These are phyloP conservation scores for Drosophila kohkoa DNA, from an alignment of 1,140 invertebrate species.

Conservation along the genomic window DNA sequence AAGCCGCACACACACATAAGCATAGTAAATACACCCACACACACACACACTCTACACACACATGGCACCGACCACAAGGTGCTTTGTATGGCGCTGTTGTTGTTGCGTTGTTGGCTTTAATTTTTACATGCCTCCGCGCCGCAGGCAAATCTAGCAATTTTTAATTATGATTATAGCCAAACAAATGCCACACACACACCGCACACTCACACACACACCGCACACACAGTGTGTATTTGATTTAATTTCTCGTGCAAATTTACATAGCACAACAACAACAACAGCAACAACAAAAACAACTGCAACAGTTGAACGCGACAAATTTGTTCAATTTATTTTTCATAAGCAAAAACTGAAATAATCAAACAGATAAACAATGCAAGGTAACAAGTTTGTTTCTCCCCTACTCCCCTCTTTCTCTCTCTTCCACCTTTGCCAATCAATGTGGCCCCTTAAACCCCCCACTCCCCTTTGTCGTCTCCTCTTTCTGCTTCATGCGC, in stretches of 20 bases:
- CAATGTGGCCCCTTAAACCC: neutral
- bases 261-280: constrained; percentile 20
- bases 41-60: constrained; percentile 1
- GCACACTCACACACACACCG: constrained; percentile 6
- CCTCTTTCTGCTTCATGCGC: neutral
- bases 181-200: constrained; percentile 48
- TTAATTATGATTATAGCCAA: constrained; percentile 74
- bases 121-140: constrained; percentile 41
- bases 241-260: constrained; percentile 56
- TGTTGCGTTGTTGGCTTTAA: constrained; percentile 55
- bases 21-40: constrained; percentile 12
- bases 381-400: constrained; percentile 1
- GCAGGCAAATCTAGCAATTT: constrained; percentile 61
- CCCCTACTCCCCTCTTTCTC: neutral
- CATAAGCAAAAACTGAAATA: constrained; percentile 36
- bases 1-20: constrained; percentile 43
- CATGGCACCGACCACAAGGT: constrained; percentile 47
- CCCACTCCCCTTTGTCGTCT: neutral
- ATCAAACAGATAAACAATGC: constrained; percentile 32
- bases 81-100: constrained; percentile 44
- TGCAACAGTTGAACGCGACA: constrained; percentile 12
- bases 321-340: constrained; percentile 57
- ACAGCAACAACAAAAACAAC: neutral
- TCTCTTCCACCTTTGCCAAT: neutral
- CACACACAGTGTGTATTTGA: constrained; percentile 20